phyloP scores from a whole-genome alignment of 2,888 invertebrate species.

The Cheiracanthium punctorium region DNA sequence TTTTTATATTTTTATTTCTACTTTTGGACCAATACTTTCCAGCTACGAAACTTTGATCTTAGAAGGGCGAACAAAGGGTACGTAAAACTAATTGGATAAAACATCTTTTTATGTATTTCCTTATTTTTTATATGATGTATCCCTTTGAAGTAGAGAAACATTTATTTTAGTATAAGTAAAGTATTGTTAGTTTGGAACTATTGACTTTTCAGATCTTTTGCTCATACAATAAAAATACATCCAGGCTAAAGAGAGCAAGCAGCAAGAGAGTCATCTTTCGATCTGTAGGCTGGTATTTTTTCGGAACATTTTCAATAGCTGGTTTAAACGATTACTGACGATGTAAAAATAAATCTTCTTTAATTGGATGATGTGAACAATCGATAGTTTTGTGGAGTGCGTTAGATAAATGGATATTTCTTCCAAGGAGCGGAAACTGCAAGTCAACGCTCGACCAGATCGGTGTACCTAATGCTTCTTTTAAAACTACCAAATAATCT shows the following conservation, averaged over 20 bases:
- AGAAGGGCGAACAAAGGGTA: no score
- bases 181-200: neutral
- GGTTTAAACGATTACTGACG: slow-evolving; percentile 59
- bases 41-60: neutral
- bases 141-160: neutral
- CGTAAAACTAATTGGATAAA: neutral
- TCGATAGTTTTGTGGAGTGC: slow-evolving; percentile 29
- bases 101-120: neutral
- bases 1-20: no score
- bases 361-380: slow-evolving; percentile 41
- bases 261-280: neutral
- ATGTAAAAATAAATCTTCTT: slow-evolving; percentile 28
- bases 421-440: slow-evolving; percentile 4
- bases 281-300: slow-evolving; percentile 13
- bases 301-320: slow-evolving; percentile 31
- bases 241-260: neutral
- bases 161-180: neutral
- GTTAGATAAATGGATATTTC: slow-evolving; percentile 35
- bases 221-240: neutral
- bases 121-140: neutral
- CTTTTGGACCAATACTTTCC: neutral
- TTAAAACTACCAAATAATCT: slow-evolving; percentile 26
- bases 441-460: slow-evolving; percentile 4
- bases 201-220: neutral
- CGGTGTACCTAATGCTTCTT: slow-evolving; percentile 15